Conservation (phyloP, 2,797 vertebrate species). For the Acipenser transmontanus region DNA sequence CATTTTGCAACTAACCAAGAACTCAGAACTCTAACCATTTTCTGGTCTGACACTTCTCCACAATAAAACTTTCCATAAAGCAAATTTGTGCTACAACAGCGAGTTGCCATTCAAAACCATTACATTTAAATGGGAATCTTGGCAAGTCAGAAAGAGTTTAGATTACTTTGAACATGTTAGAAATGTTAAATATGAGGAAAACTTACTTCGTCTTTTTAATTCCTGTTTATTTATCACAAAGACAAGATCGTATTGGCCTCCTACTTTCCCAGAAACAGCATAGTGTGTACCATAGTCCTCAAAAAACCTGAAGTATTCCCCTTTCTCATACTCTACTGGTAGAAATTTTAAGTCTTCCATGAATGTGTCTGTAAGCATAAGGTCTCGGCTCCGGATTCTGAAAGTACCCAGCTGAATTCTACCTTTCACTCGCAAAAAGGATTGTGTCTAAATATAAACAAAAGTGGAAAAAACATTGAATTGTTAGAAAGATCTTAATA, state of each 20-base stretch:
- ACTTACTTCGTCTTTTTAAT: conserved; percentile 42
- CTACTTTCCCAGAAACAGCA: conserved; percentile 65
- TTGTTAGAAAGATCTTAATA: too few species aligned
- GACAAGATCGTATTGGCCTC: conserved; percentile 79
- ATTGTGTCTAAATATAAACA: conserved; percentile 55
- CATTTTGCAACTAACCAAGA: too few species aligned
- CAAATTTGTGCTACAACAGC: not conserved
- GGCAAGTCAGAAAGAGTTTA: not conserved
- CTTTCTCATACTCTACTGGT: conserved; percentile 73
- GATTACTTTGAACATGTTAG: not conserved
- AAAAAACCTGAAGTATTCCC: conserved; percentile 81
- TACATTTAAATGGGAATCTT: not conserved
- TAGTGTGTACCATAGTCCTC: conserved; percentile 90
- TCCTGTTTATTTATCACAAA: conserved; percentile 71
- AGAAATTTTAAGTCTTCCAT: conserved; percentile 60
- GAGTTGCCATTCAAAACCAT: too few species aligned
- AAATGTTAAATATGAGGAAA: not conserved
- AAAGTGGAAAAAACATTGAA: not conserved
- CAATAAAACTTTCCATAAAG: not conserved
- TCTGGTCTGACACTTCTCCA: not conserved
- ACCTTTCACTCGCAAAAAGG: conserved; percentile 70
- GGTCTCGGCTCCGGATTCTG: conserved; percentile 57
- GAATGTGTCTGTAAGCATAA: conserved; percentile 59
- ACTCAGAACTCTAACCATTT: not conserved
- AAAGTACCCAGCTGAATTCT: conserved; percentile 72